These are phyloP conservation scores for Zaprionus obscuricornis DNA, from an alignment of 2,888 invertebrate species.

Conservation along the genomic window DNA sequence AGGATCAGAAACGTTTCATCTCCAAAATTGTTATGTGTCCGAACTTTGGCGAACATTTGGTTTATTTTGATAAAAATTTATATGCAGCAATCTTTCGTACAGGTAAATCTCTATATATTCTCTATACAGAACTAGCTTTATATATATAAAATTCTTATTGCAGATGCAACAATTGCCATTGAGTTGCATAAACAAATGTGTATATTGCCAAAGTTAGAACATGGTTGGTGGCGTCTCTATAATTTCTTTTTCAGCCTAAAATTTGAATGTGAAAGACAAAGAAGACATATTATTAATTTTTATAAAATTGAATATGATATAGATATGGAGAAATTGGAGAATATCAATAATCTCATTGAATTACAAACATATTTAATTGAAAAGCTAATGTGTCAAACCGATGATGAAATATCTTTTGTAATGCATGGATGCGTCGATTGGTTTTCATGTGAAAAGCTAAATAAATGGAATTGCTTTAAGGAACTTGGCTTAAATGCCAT, in stretches of 20 bases:
- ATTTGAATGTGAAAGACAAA: conserved; percentile 20
- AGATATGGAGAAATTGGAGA: conserved; percentile 23
- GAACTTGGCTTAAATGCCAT: conserved; percentile 10
- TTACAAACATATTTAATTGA: conserved; percentile 16
- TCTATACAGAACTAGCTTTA: background rate
- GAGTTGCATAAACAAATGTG: conserved; percentile 37
- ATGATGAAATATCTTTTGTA: conserved; percentile 41
- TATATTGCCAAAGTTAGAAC: conserved; percentile 30
- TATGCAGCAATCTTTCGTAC: conserved; percentile 32
- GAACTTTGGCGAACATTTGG: conserved; percentile 31
- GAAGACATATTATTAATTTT: conserved; percentile 26
- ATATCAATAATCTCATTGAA: background rate
- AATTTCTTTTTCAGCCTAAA: conserved; percentile 40
- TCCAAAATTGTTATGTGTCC: conserved; percentile 24
- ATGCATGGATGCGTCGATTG: conserved; percentile 44
- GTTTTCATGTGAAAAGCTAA: conserved; percentile 20
- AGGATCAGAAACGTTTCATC: conserved; percentile 36
- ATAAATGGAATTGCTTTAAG: conserved; percentile 23
- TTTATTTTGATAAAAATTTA: conserved; percentile 33
- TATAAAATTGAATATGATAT: conserved; percentile 32
- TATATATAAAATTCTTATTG: background rate
- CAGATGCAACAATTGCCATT: conserved; percentile 31
- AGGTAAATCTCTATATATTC: background rate
- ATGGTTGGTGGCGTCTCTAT: conserved; percentile 59
- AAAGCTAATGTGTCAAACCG: conserved; percentile 23